Evolutionary conservation across 2,888 invertebrate genomes (phyloP).

Genomic region (Morpho helenor): DNA sequence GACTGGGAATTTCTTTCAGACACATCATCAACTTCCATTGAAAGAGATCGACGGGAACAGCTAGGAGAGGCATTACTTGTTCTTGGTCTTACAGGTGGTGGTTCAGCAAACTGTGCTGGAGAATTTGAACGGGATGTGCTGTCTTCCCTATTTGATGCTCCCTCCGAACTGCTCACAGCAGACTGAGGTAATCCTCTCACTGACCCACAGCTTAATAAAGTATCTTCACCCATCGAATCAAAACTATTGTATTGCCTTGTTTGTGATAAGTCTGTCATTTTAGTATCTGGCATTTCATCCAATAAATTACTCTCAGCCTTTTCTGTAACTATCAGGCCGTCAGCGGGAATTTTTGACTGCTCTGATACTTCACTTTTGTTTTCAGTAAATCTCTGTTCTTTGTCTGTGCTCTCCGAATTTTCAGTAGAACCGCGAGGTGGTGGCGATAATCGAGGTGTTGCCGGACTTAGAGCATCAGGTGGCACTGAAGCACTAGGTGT

Average conservation of each 20-base stretch:
- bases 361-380: constrained; percentile 55
- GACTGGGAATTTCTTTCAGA: constrained; percentile 68
- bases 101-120: constrained; percentile 70
- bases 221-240: constrained; percentile 72
- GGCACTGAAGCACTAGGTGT: constrained; percentile 63
- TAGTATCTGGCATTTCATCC: constrained; percentile 74
- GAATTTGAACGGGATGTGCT: constrained; percentile 69
- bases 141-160: constrained; percentile 57
- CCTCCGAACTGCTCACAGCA: constrained; percentile 56
- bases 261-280: constrained; percentile 74
- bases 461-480: constrained; percentile 44
- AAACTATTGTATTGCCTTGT: constrained; percentile 72
- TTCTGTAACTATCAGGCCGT: constrained; percentile 72
- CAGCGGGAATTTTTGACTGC: constrained; percentile 63
- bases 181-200: constrained; percentile 65
- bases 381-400: constrained; percentile 60
- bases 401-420: constrained; percentile 55
- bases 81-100: constrained; percentile 60
- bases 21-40: constrained; percentile 73
- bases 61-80: constrained; percentile 64
- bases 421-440: constrained; percentile 49
- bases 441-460: constrained; percentile 43
- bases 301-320: constrained; percentile 68
- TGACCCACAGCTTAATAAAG: constrained; percentile 66
- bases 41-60: constrained; percentile 67